Percentiles rank a stretch among this genome's conserved stretches.
phyloP scores from a whole-genome alignment of 1,140 invertebrate genomes.

The Diprion similis region DNA sequence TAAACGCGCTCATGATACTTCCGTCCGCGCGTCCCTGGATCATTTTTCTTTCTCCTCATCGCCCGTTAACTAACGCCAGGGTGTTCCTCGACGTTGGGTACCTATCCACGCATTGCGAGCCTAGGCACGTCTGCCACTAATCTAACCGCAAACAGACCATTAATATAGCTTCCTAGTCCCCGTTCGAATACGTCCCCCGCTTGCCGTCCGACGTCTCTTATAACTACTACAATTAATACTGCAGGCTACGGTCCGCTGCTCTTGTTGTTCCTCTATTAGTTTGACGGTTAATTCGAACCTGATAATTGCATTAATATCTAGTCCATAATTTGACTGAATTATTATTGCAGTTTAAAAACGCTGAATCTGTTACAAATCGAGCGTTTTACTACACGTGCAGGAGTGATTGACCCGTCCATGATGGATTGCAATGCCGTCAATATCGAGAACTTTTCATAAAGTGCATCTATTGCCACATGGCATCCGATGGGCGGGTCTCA shows the following conservation, averaged over 20 bases:
- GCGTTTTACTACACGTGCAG: no score
- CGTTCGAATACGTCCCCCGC: neutral
- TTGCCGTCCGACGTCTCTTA: neutral
- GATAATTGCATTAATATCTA: no score
- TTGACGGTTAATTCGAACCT: neutral
- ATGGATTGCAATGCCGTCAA: no score
- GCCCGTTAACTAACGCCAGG: conserved; percentile 4
- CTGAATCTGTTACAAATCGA: no score
- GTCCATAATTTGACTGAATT: no score
- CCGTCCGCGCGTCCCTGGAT: neutral
- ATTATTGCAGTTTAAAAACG: no score
- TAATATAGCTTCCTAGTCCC: conserved; percentile 10
- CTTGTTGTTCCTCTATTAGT: neutral
- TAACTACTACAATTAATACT: neutral
- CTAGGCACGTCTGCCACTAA: conserved; percentile 8
- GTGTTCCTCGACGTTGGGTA: neutral
- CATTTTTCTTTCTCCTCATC: conserved; percentile 11
- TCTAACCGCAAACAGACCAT: conserved; percentile 13
- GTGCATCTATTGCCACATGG: neutral
- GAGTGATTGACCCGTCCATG: no score
- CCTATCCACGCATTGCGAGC: conserved; percentile 10
- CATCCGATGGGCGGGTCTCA: neutral
- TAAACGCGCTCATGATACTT: neutral
- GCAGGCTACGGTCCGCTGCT: neutral
- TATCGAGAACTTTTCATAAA: no score